phyloP scores from a whole-genome alignment of 2,113 vertebrate species.

The Choloepus hoffmanni region DNA sequence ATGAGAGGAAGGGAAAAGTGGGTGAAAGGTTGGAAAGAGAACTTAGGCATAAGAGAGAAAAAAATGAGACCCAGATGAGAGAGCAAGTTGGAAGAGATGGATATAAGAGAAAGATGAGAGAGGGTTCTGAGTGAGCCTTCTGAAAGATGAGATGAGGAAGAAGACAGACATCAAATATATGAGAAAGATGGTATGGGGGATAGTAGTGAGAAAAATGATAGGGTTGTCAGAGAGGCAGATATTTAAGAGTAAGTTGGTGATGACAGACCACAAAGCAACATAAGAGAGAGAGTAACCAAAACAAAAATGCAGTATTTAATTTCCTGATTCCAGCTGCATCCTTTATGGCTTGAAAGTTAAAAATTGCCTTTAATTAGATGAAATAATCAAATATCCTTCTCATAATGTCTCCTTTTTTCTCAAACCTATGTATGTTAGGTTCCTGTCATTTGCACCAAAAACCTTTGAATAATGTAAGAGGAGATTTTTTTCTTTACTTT shows the following conservation, averaged over 20 bases:
- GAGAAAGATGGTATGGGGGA: not conserved
- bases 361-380: not conserved
- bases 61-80: not conserved
- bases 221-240: too few relatives aligned
- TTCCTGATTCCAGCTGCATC: not conserved
- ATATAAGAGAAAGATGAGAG: too few relatives aligned
- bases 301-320: too few relatives aligned
- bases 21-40: not conserved
- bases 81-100: not conserved
- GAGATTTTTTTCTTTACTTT: not conserved
- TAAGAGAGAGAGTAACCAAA: not conserved
- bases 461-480: not conserved
- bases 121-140: fast-evolving
- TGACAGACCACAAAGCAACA: too few relatives aligned
- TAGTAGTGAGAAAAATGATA: not conserved
- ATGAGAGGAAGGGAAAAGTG: not conserved
- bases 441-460: not conserved
- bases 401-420: not conserved
- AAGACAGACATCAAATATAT: not conserved
- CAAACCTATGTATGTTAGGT: too few relatives aligned
- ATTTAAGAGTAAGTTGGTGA: not conserved
- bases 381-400: not conserved
- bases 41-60: not conserved
- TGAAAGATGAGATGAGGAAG: not conserved
- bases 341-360: too few relatives aligned